phyloP scores from a whole-genome alignment of 2,888 invertebrate genomes.

The Apamea sordens region DNA sequence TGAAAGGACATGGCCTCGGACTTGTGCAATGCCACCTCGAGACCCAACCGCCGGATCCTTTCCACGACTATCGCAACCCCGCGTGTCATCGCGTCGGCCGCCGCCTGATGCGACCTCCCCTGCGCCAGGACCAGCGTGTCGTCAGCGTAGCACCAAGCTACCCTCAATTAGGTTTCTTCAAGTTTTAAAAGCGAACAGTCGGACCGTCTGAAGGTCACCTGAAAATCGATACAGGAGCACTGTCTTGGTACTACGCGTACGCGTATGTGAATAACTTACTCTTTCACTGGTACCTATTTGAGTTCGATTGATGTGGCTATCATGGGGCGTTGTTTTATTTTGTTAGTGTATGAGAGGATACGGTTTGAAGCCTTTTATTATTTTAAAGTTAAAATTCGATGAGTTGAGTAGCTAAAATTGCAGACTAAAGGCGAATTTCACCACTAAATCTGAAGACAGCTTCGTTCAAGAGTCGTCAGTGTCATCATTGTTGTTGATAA shows the following conservation, averaged over 20 bases:
- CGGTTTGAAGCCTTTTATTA: neutral
- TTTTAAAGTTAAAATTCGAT: neutral
- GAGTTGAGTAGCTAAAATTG: neutral
- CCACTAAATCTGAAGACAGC: neutral
- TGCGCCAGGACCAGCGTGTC: too few species aligned
- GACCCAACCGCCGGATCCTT: too few species aligned
- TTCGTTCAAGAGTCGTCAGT: neutral
- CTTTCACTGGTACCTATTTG: conserved; percentile 24
- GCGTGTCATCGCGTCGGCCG: too few species aligned
- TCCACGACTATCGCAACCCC: too few species aligned
- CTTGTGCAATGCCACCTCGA: too few species aligned
- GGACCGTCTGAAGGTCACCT: conserved; percentile 71
- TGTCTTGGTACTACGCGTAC: conserved; percentile 22
- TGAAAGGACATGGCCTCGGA: too few species aligned
- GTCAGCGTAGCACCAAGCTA: conserved; percentile 11
- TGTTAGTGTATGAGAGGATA: neutral
- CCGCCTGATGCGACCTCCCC: too few species aligned
- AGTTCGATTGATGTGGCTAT: conserved; percentile 39
- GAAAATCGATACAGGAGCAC: conserved; percentile 69
- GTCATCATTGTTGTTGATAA: neutral
- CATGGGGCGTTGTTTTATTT: neutral
- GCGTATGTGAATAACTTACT: conserved; percentile 51
- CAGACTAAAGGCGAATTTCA: neutral
- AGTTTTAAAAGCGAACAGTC: conserved; percentile 57
- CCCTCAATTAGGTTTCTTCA: conserved; percentile 54